Evolutionary conservation across 2,888 invertebrate species (phyloP).

Genomic region (Agrenia bidenticulata): DNA sequence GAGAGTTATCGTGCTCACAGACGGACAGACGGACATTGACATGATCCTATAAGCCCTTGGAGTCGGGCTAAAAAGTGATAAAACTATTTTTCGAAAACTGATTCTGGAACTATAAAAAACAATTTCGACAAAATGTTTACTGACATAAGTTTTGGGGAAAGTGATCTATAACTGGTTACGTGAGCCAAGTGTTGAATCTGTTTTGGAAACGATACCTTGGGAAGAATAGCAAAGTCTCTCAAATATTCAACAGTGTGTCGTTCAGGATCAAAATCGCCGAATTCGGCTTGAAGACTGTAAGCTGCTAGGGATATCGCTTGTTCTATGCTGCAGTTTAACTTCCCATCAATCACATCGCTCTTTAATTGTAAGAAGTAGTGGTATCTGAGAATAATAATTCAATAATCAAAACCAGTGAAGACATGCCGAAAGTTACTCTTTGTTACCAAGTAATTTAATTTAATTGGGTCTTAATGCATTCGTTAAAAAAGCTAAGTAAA

Average conservation of each 20-base stretch:
- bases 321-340: conserved; percentile 83
- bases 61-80: too few species aligned
- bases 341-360: conserved; percentile 89
- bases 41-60: too few species aligned
- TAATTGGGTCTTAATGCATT: conserved; percentile 3
- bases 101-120: too few species aligned
- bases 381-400: conserved; percentile 64
- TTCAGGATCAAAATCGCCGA: conserved; percentile 87
- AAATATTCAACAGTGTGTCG: conserved; percentile 88
- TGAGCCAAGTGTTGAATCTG: background rate
- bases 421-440: too few species aligned
- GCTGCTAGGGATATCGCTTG: conserved; percentile 90
- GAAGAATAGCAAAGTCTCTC: conserved; percentile 86
- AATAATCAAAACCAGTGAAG: too few species aligned
- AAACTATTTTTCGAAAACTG: too few species aligned
- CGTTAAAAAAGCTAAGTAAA: conserved; percentile 7
- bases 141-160: too few species aligned
- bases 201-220: conserved; percentile 68
- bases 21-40: too few species aligned
- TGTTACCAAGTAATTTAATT: too few species aligned
- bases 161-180: too few species aligned
- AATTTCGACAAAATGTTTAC: too few species aligned
- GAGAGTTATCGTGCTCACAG: too few species aligned
- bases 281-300: conserved; percentile 94
- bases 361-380: conserved; percentile 95